Evolutionary conservation across 2,797 vertebrate genomes (phyloP).

Genomic region (Ctenopoma kingsleyae): DNA sequence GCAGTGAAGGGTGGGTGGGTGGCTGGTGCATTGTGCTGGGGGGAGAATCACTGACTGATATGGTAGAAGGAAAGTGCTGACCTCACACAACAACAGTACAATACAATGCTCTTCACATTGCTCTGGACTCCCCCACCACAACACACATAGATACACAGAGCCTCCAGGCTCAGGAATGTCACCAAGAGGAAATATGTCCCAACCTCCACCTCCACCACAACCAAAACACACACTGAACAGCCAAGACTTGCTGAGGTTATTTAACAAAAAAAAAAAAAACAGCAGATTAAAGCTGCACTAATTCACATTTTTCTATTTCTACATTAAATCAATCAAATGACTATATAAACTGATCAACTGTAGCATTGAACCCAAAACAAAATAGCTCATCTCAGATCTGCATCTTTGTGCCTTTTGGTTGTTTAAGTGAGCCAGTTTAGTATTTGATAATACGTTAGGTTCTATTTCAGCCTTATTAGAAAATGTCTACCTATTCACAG

Average conservation of each 20-base stretch:
- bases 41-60: constrained; percentile 69
- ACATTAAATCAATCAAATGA: neutral
- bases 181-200: constrained; percentile 76
- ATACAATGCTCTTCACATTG: constrained; percentile 74
- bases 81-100: constrained; percentile 81
- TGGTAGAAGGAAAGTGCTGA: constrained; percentile 84
- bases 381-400: neutral
- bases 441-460: neutral
- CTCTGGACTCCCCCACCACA: constrained; percentile 48
- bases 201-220: constrained; percentile 40
- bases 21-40: constrained; percentile 31
- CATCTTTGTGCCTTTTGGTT: neutral
- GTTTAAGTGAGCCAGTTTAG: neutral
- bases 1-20: constrained; percentile 48
- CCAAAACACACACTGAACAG: constrained; percentile 23
- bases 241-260: constrained; percentile 30
- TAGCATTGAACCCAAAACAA: neutral
- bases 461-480: neutral
- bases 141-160: constrained; percentile 45
- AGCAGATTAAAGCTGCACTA: neutral
- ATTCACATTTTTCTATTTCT: neutral
- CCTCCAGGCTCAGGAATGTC: constrained; percentile 76
- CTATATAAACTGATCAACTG: neutral
- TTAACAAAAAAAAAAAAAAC: neutral
- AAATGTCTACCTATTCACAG: neutral